Percentiles rank a stretch among this genome's conserved stretches.
phyloP scores from a whole-genome alignment of 2,797 vertebrate genomes.

The Loris lydekkerianus region DNA sequence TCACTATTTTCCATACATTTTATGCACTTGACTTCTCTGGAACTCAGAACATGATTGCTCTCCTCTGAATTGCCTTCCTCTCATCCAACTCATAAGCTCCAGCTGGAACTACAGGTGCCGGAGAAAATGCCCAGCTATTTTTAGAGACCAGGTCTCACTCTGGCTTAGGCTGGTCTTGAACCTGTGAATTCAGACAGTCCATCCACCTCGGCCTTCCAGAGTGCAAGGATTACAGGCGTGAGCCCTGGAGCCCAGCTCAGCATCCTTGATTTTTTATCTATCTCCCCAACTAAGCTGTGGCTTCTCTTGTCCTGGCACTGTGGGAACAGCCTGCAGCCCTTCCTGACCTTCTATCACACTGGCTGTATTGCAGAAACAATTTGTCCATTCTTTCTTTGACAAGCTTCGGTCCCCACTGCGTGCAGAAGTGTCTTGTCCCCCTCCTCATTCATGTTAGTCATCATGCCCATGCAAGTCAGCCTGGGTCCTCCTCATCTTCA shows the following conservation, averaged over 20 bases:
- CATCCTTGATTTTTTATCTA: no score
- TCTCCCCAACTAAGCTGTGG: not conserved
- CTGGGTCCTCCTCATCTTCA: not conserved
- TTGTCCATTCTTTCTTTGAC: not conserved
- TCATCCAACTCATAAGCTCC: not conserved
- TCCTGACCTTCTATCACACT: not conserved
- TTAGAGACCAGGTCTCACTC: no score
- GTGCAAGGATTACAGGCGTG: no score
- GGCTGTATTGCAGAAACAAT: not conserved
- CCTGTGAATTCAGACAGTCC: no score
- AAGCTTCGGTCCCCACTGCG: not conserved
- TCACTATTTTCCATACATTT: not conserved
- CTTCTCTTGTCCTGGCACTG: not conserved
- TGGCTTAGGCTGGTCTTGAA: no score
- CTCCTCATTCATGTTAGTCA: not conserved
- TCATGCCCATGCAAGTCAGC: no score
- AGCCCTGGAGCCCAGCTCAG: no score
- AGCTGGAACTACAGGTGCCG: no score
- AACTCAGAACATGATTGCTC: not conserved
- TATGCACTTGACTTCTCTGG: not conserved
- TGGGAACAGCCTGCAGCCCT: not conserved
- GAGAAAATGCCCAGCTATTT: no score
- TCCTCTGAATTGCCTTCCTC: not conserved
- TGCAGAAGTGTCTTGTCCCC: not conserved
- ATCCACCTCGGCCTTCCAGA: no score